Conservation (phyloP, 2,113 vertebrate species). For the Chaenogobius annularis region DNA sequence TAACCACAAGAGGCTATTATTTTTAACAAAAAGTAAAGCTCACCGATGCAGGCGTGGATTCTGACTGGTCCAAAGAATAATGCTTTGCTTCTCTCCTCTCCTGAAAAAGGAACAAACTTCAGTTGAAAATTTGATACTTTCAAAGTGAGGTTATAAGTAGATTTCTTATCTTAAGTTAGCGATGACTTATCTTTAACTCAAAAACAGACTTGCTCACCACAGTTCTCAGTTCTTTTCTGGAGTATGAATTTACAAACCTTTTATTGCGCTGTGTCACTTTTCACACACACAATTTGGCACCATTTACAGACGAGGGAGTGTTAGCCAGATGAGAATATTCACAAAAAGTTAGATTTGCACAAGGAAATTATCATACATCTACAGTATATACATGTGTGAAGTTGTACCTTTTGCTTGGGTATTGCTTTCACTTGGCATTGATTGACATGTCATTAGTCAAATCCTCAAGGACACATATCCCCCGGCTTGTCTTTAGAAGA, state of each 20-base stretch:
- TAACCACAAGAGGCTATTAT: no score
- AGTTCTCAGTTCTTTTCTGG: no score
- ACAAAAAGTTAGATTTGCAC: constrained; percentile 18
- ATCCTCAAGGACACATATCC: constrained; percentile 37
- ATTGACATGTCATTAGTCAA: constrained; percentile 49
- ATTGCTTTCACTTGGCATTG: constrained; percentile 41
- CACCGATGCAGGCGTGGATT: no score
- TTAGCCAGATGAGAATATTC: constrained; percentile 28
- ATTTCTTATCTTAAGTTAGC: no score
- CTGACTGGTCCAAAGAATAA: no score
- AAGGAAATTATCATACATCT: constrained; percentile 15
- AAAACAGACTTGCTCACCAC: no score
- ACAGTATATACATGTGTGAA: constrained; percentile 15
- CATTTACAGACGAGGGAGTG: constrained; percentile 11
- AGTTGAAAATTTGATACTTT: no score
- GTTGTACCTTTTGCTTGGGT: constrained; percentile 9
- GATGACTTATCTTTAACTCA: no score
- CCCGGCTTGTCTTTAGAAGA: constrained; percentile 41
- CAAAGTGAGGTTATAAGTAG: no score
- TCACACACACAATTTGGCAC: not conserved
- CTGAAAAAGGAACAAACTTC: no score
- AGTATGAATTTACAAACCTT: not conserved
- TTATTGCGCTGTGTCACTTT: not conserved
- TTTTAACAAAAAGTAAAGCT: no score
- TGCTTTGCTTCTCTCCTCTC: no score